Evolutionary conservation across 2,797 vertebrate species (phyloP).

Genomic region (Chaunax sp.): DNA sequence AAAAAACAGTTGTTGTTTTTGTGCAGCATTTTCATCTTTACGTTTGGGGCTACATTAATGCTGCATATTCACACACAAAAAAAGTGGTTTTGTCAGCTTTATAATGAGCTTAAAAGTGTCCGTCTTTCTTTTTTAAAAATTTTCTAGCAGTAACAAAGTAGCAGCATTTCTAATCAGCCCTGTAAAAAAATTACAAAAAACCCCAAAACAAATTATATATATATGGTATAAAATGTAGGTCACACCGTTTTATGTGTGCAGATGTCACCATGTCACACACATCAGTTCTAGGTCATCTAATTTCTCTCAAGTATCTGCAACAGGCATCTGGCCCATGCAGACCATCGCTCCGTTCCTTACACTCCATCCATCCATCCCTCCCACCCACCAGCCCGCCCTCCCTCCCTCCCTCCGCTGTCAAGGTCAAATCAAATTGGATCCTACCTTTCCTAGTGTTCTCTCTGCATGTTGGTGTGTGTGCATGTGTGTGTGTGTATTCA

Average conservation of each 20-base stretch:
- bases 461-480: constrained; percentile 22
- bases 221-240: constrained; percentile 5
- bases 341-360: constrained; percentile 64
- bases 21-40: constrained; percentile 2
- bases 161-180: not conserved
- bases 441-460: constrained; percentile 83
- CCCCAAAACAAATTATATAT: no score
- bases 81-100: constrained; percentile 13
- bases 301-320: constrained; percentile 76
- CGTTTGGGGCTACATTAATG: constrained; percentile 10
- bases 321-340: constrained; percentile 71
- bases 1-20: constrained; percentile 3
- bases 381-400: constrained; percentile 40
- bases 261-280: constrained; percentile 54
- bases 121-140: constrained; percentile 9
- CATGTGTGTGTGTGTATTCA: constrained; percentile 18
- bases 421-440: constrained; percentile 91
- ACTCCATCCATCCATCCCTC: constrained; percentile 49
- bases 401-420: constrained; percentile 76
- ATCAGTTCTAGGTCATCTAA: constrained; percentile 76
- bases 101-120: constrained; percentile 15
- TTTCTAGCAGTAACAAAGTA: constrained; percentile 7
- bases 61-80: constrained; percentile 23
- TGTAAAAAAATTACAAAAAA: no score
- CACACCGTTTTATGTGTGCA: constrained; percentile 53